phyloP scores from a whole-genome alignment of 2,797 vertebrate genomes.

The Decapterus maruadsi region DNA sequence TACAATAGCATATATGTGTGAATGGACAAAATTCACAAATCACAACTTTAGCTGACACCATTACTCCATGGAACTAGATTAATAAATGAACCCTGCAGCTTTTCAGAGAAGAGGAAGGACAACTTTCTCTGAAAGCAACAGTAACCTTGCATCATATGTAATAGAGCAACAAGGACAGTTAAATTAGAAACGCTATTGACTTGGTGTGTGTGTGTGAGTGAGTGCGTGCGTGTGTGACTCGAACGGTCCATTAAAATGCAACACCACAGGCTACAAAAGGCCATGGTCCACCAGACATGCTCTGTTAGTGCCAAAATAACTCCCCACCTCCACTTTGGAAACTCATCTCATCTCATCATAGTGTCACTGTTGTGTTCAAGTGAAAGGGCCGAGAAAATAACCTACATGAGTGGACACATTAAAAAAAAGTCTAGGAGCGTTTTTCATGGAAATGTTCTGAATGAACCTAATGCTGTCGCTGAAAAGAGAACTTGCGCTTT shows the following conservation, averaged over 20 bases:
- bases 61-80: conserved; percentile 10
- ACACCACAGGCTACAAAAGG: conserved; percentile 74
- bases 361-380: conserved; percentile 13
- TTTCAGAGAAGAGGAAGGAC: conserved; percentile 44
- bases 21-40: neutral
- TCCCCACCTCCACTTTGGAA: conserved; percentile 28
- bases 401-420: neutral
- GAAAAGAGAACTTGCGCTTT: neutral
- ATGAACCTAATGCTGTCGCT: neutral
- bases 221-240: conserved; percentile 40
- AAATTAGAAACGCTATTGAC: conserved; percentile 77
- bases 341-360: conserved; percentile 9
- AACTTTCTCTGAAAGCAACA: conserved; percentile 46
- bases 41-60: conserved; percentile 3
- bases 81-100: conserved; percentile 39
- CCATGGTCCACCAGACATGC: conserved; percentile 46
- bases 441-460: conserved; percentile 1
- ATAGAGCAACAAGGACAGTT: conserved; percentile 66
- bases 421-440: neutral
- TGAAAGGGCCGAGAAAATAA: neutral
- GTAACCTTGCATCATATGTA: conserved; percentile 68
- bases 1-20: neutral
- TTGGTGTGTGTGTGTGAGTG: neutral
- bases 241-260: conserved; percentile 76
- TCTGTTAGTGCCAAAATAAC: conserved; percentile 57